Conservation (phyloP, 2,888 invertebrate species). For the Xylota segnis region DNA sequence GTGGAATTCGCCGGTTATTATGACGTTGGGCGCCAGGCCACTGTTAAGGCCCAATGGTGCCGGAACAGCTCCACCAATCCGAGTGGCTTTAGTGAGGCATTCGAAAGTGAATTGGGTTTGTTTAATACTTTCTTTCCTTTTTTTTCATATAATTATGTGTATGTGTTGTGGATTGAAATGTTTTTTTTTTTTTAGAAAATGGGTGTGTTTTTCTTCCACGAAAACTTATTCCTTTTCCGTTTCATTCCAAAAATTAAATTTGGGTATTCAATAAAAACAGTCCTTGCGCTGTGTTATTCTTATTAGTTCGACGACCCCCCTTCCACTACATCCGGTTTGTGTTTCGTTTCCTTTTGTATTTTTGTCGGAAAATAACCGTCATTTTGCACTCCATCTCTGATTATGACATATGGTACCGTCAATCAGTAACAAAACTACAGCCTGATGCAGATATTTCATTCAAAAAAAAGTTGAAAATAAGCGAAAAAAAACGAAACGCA, state of each 20-base stretch:
- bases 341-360: conserved; percentile 26
- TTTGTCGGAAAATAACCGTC: conserved; percentile 35
- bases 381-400: background rate
- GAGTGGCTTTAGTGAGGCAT: conserved; percentile 54
- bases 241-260: conserved; percentile 60
- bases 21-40: conserved; percentile 68
- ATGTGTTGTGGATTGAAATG: conserved; percentile 19
- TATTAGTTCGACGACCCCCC: conserved; percentile 34
- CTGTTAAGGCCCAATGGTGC: conserved; percentile 58
- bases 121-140: conserved; percentile 30
- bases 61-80: conserved; percentile 42
- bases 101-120: conserved; percentile 62
- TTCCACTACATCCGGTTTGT: conserved; percentile 64
- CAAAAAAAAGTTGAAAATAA: background rate
- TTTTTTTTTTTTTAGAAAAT: conserved; percentile 28
- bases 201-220: background rate
- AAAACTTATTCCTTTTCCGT: conserved; percentile 52
- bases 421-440: conserved; percentile 18
- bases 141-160: background rate
- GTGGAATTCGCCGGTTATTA: conserved; percentile 67
- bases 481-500: conserved; percentile 13
- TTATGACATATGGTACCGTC: conserved; percentile 46
- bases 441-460: background rate
- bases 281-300: conserved; percentile 67
- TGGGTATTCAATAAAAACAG: conserved; percentile 62